phyloP scores from a whole-genome alignment of 2,888 invertebrate species.

The Polyploca ridens region DNA sequence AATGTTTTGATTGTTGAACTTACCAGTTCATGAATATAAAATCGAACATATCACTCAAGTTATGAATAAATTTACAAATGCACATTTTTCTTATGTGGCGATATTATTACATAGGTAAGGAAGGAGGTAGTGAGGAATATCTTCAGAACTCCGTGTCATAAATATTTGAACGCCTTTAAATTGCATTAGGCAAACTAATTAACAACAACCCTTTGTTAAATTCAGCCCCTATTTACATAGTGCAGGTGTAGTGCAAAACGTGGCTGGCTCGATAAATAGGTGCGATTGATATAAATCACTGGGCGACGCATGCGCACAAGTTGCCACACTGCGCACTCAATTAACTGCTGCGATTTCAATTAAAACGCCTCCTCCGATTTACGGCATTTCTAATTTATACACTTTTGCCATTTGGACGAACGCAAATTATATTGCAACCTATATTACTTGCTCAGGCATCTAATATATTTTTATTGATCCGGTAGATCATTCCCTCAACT shows the following conservation, averaged over 20 bases:
- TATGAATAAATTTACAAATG: too few species aligned
- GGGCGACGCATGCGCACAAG: conserved; percentile 66
- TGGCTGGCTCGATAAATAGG: conserved; percentile 63
- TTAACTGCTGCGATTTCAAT: conserved; percentile 80
- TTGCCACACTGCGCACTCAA: conserved; percentile 62
- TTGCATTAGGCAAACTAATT: conserved; percentile 14
- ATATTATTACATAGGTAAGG: too few species aligned
- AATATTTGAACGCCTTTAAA: conserved; percentile 14
- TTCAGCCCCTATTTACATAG: conserved; percentile 41
- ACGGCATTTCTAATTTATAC: conserved; percentile 74
- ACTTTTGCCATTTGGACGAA: conserved; percentile 56
- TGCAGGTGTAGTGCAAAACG: conserved; percentile 55
- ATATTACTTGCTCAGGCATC: neutral
- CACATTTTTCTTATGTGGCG: too few species aligned
- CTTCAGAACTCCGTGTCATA: neutral
- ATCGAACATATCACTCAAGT: too few species aligned
- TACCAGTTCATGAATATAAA: too few species aligned
- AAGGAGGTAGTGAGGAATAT: too few species aligned
- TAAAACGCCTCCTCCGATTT: conserved; percentile 78
- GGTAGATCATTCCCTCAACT: too few species aligned
- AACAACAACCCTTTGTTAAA: conserved; percentile 19
- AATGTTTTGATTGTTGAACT: too few species aligned
- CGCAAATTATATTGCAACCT: conserved; percentile 35
- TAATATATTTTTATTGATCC: neutral
- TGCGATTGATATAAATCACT: conserved; percentile 68